phyloP scores from a whole-genome alignment of 2,113 vertebrate species.

The Amphilophus citrinellus region DNA sequence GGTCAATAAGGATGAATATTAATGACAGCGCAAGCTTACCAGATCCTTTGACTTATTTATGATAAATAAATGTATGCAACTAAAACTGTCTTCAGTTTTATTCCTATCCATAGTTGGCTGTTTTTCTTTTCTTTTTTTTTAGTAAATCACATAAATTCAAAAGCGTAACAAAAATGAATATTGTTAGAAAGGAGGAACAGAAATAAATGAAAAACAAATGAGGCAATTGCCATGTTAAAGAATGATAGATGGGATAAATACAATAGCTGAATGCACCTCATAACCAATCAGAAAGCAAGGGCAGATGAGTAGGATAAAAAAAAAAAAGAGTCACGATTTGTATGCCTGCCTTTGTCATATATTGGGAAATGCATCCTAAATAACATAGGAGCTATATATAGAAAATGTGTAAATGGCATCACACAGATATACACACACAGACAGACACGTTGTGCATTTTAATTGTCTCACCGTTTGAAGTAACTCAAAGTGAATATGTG shows the following conservation, averaged over 20 bases:
- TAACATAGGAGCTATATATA: constrained; percentile 69
- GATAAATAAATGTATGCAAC: neutral
- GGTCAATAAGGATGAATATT: constrained; percentile 2
- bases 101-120: neutral
- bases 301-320: constrained; percentile 10
- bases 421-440: constrained; percentile 24
- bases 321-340: constrained; percentile 48
- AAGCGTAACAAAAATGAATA: constrained; percentile 27
- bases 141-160: neutral
- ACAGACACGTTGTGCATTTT: constrained; percentile 71
- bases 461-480: constrained; percentile 82
- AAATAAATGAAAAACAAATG: constrained; percentile 28
- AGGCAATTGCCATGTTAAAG: constrained; percentile 33
- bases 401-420: constrained; percentile 62
- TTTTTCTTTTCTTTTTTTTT: neutral
- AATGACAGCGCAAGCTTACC: neutral
- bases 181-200: neutral
- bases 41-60: constrained; percentile 5
- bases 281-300: constrained; percentile 41
- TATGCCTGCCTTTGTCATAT: constrained; percentile 35
- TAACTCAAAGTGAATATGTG: constrained; percentile 86
- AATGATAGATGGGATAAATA: constrained; percentile 39
- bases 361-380: constrained; percentile 55
- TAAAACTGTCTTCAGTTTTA: neutral
- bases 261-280: constrained; percentile 26